Base-by-base conservation (phyloP, 2,888 invertebrate genomes). In the Sipha maydis region DNA sequence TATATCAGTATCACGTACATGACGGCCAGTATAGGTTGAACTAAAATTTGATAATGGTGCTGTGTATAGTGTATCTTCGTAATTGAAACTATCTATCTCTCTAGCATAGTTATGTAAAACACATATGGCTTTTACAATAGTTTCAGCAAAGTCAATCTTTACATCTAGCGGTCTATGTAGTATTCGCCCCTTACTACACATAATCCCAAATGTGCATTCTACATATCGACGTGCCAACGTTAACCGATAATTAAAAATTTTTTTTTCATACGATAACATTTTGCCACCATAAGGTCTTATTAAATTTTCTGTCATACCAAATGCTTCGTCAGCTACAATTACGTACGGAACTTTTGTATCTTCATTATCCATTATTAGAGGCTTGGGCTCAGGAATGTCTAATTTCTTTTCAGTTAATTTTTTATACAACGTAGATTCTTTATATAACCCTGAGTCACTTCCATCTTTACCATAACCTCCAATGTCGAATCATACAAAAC, bases 321-420 rank as follows among this genome's bases (percentile, higher is more conserved):
- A 79, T 21, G 78, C 78, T 79, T 79, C 78, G 56, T 79, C 78
- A 31, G 31, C 78, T 9, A 79, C 78, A 31, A 79, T 79, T 11
- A 79, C 56, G 9, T 79, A 79, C 31, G 78, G 78, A 1, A 79
- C 19, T 79, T 1, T 31, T 3, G 14, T 79, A 25, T 54, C 31
- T 14, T 31, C 56, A 31, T 79, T 79, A 19, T 79, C 25, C 5
- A 9, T 48, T 9, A 48, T n/a, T n/a, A n/a, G 9, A 5, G 48
- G 48, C 48, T 48, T 48, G 48, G 48, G 9, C 5, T 48, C 9
- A 9, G 48, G 7, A 41, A 41, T 41, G 7, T 41, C 3, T 41
- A 5, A 41, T 41, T 41, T 41, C 38, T 41, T 3, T 41, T 41
- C 38, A 41, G 38, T 41, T 7, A 41, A 7, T 41, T 41, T 41